phyloP scores from a whole-genome alignment of 1,140 invertebrate species.

The Habropoda laboriosa region DNA sequence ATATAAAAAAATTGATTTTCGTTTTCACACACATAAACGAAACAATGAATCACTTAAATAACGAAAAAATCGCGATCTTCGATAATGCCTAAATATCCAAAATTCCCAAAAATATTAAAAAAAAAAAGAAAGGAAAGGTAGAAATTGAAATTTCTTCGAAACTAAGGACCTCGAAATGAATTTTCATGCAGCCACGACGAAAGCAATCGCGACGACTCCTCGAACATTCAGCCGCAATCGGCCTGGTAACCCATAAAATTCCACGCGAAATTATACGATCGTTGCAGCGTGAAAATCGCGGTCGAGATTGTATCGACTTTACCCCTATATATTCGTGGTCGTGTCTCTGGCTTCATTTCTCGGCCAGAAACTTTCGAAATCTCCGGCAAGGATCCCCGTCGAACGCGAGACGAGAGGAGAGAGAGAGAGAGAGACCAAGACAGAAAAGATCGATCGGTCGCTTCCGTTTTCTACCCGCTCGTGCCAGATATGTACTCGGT shows the following conservation, averaged over 20 bases:
- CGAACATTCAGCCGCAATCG: not conserved
- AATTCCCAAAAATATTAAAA: no score
- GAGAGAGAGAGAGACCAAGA: no score
- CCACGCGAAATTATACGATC: conserved; percentile 11
- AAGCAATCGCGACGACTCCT: not conserved
- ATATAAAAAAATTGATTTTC: no score
- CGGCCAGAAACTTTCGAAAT: conserved; percentile 56
- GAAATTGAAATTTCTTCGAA: no score
- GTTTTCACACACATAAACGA: no score
- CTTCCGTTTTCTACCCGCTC: not conserved
- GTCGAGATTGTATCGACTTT: conserved; percentile 44
- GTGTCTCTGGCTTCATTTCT: no score
- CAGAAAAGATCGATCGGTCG: conserved; percentile 53
- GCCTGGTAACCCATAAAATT: conserved; percentile 20
- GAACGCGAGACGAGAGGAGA: conserved; percentile 30
- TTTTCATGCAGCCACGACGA: no score
- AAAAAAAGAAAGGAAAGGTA: no score
- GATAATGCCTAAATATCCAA: no score
- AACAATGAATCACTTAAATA: no score
- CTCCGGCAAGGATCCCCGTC: conserved; percentile 50
- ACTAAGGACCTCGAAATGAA: no score
- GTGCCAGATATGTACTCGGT: not conserved
- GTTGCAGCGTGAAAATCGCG: conserved; percentile 18
- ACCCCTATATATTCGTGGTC: not conserved
- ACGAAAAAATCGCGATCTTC: no score